phyloP scores from a whole-genome alignment of 1,140 invertebrate species.

The Yoshiicerus persimilis region DNA sequence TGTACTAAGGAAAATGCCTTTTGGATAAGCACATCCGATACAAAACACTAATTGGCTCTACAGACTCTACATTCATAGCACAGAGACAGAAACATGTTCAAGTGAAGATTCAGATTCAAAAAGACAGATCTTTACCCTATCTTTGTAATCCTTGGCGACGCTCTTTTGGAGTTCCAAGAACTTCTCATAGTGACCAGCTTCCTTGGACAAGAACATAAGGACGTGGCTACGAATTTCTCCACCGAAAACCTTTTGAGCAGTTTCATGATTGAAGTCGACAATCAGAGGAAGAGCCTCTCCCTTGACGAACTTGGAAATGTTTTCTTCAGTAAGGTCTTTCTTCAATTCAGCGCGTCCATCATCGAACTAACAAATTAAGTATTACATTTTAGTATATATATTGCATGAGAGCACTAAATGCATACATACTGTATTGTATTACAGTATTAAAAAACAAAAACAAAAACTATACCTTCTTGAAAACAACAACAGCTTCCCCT shows the following conservation, averaged over 20 bases:
- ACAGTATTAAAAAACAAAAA: constrained; percentile 45
- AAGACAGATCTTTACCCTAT: constrained; percentile 64
- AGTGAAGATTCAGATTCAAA: background rate
- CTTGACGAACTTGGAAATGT: constrained; percentile 80
- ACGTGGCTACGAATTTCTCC: constrained; percentile 96
- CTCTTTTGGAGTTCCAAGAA: constrained; percentile 72
- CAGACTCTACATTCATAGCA: background rate
- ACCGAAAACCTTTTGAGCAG: constrained; percentile 95
- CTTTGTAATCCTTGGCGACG: constrained; percentile 85
- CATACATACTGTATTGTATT: background rate
- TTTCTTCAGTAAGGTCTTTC: constrained; percentile 67
- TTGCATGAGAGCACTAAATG: background rate
- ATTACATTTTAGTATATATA: constrained; percentile 2
- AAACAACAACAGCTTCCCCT: constrained; percentile 75
- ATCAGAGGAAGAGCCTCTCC: constrained; percentile 86
- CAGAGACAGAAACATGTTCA: background rate
- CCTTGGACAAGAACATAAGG: constrained; percentile 90
- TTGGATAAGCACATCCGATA: background rate
- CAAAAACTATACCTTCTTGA: constrained; percentile 94
- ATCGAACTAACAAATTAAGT: constrained; percentile 75
- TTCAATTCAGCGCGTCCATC: constrained; percentile 81
- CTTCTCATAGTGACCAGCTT: constrained; percentile 77
- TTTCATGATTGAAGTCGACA: constrained; percentile 97
- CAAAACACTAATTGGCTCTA: constrained; percentile 19
- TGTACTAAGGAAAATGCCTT: background rate